Conservation (phyloP, 2,797 vertebrate species). For the Stomatorhinus walkeri region DNA sequence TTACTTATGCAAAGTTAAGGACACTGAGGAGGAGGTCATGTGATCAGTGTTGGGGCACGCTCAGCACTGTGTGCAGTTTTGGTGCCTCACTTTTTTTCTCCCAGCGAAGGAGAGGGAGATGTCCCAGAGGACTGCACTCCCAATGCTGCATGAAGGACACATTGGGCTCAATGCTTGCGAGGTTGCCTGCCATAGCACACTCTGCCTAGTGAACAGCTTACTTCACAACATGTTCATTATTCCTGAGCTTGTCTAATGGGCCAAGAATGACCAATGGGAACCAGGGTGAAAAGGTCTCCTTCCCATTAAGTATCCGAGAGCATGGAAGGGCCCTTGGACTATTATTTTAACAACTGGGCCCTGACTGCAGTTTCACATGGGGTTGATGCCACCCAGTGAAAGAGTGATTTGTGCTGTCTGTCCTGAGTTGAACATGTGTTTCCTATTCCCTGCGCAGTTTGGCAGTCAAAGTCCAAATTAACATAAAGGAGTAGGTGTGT, state of each 20-base stretch:
- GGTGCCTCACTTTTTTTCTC: background rate
- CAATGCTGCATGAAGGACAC: background rate
- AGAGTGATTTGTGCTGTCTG: constrained; percentile 41
- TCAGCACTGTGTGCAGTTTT: background rate
- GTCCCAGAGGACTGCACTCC: background rate
- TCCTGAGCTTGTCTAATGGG: constrained; percentile 23
- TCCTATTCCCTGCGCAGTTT: constrained; percentile 56
- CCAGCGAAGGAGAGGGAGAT: background rate
- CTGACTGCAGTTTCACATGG: constrained; percentile 34
- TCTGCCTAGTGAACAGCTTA: constrained; percentile 21
- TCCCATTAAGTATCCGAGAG: constrained; percentile 33
- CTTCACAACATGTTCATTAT: constrained; percentile 28
- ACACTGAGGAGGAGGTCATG: background rate
- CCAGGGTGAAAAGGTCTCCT: constrained; percentile 30
- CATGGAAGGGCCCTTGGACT: constrained; percentile 34
- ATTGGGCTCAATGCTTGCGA: constrained; percentile 19
- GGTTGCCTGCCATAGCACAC: background rate
- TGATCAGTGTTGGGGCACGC: background rate
- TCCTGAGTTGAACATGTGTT: constrained; percentile 61
- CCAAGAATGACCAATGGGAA: constrained; percentile 23
- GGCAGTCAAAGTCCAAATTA: constrained; percentile 58
- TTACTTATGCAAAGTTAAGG: background rate
- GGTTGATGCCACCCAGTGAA: constrained; percentile 36
- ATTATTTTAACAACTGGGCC: constrained; percentile 41
- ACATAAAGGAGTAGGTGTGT: constrained; percentile 68